These are phyloP conservation scores for Catharus bicknelli DNA, from an alignment of 2,113 vertebrate genomes.

Conservation along the genomic window DNA sequence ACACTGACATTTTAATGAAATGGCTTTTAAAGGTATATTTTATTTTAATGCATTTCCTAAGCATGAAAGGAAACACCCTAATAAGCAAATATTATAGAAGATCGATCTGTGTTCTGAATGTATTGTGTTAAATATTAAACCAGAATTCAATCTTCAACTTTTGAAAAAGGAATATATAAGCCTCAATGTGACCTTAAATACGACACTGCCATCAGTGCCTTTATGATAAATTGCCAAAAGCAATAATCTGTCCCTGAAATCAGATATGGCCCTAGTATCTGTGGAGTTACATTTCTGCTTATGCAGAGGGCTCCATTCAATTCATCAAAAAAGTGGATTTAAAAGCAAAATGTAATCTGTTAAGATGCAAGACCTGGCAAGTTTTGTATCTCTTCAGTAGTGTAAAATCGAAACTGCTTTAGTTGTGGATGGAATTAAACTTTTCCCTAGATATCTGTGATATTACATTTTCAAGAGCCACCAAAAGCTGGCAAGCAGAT, in stretches of 20 bases:
- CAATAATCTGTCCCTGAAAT: conserved; percentile 2
- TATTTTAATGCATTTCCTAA: neutral
- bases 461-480: neutral
- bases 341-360: neutral
- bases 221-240: conserved; percentile 19
- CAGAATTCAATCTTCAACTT: neutral
- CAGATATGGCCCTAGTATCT: neutral
- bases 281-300: conserved; percentile 9
- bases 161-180: neutral
- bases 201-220: neutral
- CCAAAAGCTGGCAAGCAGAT: neutral
- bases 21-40: neutral
- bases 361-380: conserved; percentile 30
- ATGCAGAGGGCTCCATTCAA: neutral
- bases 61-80: neutral
- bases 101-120: neutral
- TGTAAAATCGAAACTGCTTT: neutral
- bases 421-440: conserved; percentile 13
- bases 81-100: neutral
- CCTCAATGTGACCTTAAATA: neutral
- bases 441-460: neutral
- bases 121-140: neutral
- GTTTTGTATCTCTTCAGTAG: neutral
- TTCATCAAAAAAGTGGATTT: conserved; percentile 9
- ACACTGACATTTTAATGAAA: neutral